These are phyloP conservation scores for Folsomia candida DNA, from an alignment of 2,888 invertebrate species.

Conservation along the genomic window DNA sequence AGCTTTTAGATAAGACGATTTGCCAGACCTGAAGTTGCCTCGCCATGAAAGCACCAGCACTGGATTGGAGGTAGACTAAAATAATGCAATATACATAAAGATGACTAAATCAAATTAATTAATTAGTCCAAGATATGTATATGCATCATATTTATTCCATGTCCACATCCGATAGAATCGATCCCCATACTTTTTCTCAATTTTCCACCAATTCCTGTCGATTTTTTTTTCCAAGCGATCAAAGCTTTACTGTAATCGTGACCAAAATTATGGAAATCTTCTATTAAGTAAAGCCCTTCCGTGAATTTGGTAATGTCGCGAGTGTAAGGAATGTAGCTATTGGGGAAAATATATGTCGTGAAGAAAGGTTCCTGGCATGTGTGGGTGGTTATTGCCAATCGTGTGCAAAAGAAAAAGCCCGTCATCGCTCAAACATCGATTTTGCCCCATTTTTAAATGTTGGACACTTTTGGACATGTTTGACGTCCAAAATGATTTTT, in stretches of 20 bases:
- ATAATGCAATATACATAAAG: no score
- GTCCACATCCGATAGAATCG: slow-evolving; percentile 34
- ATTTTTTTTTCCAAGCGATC: slow-evolving; percentile 26
- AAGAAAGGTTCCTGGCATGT: slow-evolving; percentile 18
- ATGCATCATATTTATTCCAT: no score
- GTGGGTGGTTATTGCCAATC: slow-evolving; percentile 26
- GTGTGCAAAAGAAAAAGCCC: slow-evolving; percentile 29
- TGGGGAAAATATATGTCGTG: slow-evolving; percentile 32
- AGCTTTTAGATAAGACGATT: slow-evolving; percentile 26
- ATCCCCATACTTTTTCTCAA: slow-evolving; percentile 25
- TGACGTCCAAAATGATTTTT: no score
- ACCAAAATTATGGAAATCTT: slow-evolving; percentile 35
- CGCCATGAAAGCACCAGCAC: slow-evolving; percentile 25
- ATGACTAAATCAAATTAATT: no score
- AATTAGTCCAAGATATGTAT: no score
- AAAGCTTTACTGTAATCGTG: slow-evolving; percentile 30
- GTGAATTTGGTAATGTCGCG: slow-evolving; percentile 18
- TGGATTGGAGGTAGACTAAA: slow-evolving; percentile 21
- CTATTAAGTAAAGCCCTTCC: slow-evolving; percentile 23
- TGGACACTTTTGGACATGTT: no score
- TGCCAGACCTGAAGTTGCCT: slow-evolving; percentile 32
- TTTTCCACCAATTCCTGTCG: slow-evolving; percentile 20
- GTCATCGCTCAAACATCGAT: slow-evolving; percentile 29
- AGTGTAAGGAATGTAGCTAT: slow-evolving; percentile 24
- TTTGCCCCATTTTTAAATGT: slow-evolving; percentile 16